These are phyloP conservation scores for Todiramphus saurophagus DNA, from an alignment of 2,113 vertebrate genomes.

Conservation along the genomic window DNA sequence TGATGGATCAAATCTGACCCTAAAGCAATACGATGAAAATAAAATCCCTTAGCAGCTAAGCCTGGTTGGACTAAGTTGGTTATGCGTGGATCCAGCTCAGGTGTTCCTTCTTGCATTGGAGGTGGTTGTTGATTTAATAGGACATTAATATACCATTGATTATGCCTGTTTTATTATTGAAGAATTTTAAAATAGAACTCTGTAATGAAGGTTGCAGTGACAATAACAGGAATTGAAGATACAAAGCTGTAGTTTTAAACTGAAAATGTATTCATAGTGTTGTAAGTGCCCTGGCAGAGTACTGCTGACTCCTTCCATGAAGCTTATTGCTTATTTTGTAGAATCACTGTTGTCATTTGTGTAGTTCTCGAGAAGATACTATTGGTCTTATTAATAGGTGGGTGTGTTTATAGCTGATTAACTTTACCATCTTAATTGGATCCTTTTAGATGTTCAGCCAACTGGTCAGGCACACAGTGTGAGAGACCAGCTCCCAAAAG, in stretches of 20 bases:
- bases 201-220: background rate
- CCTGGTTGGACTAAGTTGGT: background rate
- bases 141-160: background rate
- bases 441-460: constrained; percentile 92
- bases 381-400: background rate
- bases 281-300: background rate
- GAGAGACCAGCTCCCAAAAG: constrained; percentile 97
- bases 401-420: constrained; percentile 23
- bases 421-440: constrained; percentile 57
- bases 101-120: background rate
- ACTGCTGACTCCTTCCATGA: background rate
- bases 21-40: background rate
- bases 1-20: background rate
- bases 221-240: background rate
- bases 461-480: constrained; percentile 98
- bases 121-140: background rate
- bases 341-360: background rate
- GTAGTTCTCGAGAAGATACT: constrained; percentile 6
- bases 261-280: background rate
- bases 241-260: background rate
- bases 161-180: background rate
- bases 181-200: background rate
- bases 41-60: background rate
- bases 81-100: background rate
- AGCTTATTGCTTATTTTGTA: background rate